Evolutionary conservation across 2,797 vertebrate genomes (phyloP).

Genomic region (Chaunax sp.): DNA sequence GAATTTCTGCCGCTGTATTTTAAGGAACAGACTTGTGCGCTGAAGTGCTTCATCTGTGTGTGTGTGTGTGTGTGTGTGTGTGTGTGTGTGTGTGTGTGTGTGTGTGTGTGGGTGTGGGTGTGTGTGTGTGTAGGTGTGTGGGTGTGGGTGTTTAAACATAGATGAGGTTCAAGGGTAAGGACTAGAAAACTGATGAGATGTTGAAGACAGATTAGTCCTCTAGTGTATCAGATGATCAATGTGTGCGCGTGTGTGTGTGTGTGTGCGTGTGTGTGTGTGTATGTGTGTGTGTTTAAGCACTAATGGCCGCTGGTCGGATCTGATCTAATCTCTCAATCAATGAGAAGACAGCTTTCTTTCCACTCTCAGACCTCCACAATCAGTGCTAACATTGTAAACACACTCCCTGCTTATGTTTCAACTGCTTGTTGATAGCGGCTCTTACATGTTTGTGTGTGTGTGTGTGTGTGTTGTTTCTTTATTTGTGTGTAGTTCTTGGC

Average conservation of each 20-base stretch:
- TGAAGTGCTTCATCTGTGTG: slow-evolving; percentile 43
- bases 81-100: slow-evolving; percentile 26
- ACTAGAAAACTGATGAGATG: slow-evolving; percentile 67
- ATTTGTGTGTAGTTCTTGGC: slow-evolving; percentile 87
- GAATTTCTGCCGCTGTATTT: slow-evolving; percentile 66
- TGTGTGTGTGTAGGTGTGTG: slow-evolving; percentile 13
- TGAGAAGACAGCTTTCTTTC: slow-evolving; percentile 54
- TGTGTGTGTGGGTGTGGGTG: slow-evolving; percentile 26
- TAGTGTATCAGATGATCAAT: slow-evolving; percentile 51
- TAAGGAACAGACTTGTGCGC: slow-evolving; percentile 50
- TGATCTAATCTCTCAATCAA: slow-evolving; percentile 70
- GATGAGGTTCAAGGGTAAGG: slow-evolving; percentile 55
- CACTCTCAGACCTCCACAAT: slow-evolving; percentile 44
- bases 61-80: slow-evolving; percentile 27
- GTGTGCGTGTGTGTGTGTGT: slow-evolving; percentile 5
- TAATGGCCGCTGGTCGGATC: slow-evolving; percentile 57
- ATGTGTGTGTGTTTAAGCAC: slow-evolving; percentile 12
- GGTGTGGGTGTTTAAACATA: slow-evolving; percentile 22
- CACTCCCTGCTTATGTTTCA: slow-evolving; percentile 26
- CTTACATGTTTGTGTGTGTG: slow-evolving; percentile 21
- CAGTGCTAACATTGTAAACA: slow-evolving; percentile 35
- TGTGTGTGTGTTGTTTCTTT: no score
- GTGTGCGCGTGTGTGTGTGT: slow-evolving; percentile 1
- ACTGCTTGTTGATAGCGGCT: slow-evolving; percentile 21
- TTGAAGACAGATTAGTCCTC: slow-evolving; percentile 60